Percentiles rank a stretch among this genome's conserved stretches.
Conservation (phyloP, 2,113 vertebrate species). For the Apaloderma vittatum region DNA sequence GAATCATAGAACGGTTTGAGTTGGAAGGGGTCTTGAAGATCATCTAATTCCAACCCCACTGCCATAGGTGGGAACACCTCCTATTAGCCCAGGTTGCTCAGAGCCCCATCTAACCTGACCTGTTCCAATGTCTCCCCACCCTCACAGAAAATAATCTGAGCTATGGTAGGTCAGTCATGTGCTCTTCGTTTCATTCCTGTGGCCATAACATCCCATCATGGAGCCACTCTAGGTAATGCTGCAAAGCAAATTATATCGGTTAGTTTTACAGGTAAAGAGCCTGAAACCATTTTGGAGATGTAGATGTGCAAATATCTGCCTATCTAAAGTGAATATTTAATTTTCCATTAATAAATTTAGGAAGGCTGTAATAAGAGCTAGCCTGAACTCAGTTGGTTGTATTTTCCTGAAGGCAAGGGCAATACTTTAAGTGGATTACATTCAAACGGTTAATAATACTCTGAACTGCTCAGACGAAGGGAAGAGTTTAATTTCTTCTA, state of each 20-base stretch:
- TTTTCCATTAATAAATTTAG: neutral
- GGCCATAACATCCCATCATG: neutral
- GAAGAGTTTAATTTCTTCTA: neutral
- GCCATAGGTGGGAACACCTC: no score
- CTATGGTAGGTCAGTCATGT: neutral
- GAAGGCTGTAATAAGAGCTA: neutral
- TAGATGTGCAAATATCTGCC: neutral
- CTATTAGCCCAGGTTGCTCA: no score
- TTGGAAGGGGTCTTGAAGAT: no score
- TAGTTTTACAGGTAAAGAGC: neutral
- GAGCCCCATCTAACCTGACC: no score
- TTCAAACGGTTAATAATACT: neutral
- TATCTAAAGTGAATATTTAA: neutral
- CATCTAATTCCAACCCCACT: no score
- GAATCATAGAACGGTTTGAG: no score
- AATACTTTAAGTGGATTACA: neutral
- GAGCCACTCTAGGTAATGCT: neutral
- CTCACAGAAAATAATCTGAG: neutral
- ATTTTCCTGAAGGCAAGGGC: neutral
- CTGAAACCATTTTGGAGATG: neutral
- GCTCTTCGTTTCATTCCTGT: fast-evolving
- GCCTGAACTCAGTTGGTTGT: neutral
- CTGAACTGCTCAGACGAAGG: neutral
- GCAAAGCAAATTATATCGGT: fast-evolving
- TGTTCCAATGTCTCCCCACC: no score